Conservation (phyloP, 2,113 vertebrate species). For the Eptesicus fuscus region DNA sequence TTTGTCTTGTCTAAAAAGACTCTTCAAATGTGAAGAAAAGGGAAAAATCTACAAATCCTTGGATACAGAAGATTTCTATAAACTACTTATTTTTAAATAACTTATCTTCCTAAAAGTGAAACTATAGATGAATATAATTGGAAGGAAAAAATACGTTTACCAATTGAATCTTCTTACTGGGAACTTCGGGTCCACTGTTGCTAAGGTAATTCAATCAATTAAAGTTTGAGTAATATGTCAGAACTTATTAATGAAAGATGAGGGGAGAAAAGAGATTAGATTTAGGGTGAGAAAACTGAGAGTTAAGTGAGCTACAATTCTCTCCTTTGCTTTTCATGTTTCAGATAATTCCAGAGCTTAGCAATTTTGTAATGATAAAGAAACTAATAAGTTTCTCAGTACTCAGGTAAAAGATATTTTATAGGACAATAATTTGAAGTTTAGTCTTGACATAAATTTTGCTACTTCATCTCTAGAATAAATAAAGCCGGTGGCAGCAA, state of each 20-base stretch:
- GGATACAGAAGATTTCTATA: slow-evolving; percentile 59
- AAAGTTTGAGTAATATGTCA: slow-evolving; percentile 36
- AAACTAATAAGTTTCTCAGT: slow-evolving; percentile 25
- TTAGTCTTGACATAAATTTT: slow-evolving; percentile 53
- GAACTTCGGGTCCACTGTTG: slow-evolving; percentile 61
- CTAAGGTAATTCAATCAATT: slow-evolving; percentile 76
- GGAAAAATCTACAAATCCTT: slow-evolving; percentile 41
- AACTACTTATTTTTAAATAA: slow-evolving; percentile 56
- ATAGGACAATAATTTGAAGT: slow-evolving; percentile 43
- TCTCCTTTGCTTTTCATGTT: neutral
- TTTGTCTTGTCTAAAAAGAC: slow-evolving; percentile 56
- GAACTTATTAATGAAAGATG: neutral
- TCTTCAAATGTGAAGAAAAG: slow-evolving; percentile 59
- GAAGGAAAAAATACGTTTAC: slow-evolving; percentile 54
- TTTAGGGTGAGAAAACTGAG: neutral
- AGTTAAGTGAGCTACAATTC: neutral
- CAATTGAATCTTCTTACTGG: slow-evolving; percentile 71
- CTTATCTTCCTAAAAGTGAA: slow-evolving; percentile 68
- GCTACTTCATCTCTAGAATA: slow-evolving; percentile 38
- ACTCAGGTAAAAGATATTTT: slow-evolving; percentile 21
- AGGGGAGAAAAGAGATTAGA: neutral
- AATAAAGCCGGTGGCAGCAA: slow-evolving; percentile 31
- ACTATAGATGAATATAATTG: slow-evolving; percentile 64
- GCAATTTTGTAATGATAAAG: neutral
- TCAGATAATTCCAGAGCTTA: slow-evolving; percentile 41